Conservation (phyloP, 2,888 invertebrate species). For the Plutella xylostella region DNA sequence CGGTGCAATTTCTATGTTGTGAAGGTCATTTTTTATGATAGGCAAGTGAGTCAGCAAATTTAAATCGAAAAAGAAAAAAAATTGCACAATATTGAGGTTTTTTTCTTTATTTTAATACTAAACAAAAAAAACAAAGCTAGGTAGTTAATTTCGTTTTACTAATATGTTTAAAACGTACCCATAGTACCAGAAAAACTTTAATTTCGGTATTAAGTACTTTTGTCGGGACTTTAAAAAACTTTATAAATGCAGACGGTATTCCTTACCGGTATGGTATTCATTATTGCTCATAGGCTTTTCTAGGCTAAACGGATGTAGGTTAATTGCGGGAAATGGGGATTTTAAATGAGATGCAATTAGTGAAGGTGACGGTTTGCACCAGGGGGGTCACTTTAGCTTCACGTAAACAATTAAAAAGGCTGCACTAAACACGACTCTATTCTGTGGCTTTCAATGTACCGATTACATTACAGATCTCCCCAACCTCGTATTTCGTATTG, state of each 20-base stretch:
- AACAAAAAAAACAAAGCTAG: not conserved
- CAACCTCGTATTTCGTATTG: too few species aligned
- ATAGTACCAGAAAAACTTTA: not conserved
- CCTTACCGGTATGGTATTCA: too few species aligned
- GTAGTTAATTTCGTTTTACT: too few species aligned
- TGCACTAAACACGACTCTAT: too few species aligned
- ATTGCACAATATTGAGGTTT: not conserved
- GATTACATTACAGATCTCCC: too few species aligned
- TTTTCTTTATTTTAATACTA: not conserved
- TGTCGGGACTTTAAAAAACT: not conserved
- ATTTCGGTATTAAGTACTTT: not conserved
- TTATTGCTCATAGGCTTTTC: too few species aligned
- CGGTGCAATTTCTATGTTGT: not conserved
- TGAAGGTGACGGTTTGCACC: conserved; percentile 27
- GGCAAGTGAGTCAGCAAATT: not conserved
- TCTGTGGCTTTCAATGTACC: too few species aligned
- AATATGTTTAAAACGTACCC: not conserved
- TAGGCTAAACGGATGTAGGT: conserved; percentile 32
- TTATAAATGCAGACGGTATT: too few species aligned
- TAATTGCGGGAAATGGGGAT: conserved; percentile 39
- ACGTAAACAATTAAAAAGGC: too few species aligned
- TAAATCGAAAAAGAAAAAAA: not conserved
- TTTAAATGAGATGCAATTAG: conserved; percentile 52
- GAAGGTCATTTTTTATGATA: not conserved
- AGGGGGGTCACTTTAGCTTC: too few species aligned